phyloP scores from a whole-genome alignment of 2,113 vertebrate species.

The Naja naja region DNA sequence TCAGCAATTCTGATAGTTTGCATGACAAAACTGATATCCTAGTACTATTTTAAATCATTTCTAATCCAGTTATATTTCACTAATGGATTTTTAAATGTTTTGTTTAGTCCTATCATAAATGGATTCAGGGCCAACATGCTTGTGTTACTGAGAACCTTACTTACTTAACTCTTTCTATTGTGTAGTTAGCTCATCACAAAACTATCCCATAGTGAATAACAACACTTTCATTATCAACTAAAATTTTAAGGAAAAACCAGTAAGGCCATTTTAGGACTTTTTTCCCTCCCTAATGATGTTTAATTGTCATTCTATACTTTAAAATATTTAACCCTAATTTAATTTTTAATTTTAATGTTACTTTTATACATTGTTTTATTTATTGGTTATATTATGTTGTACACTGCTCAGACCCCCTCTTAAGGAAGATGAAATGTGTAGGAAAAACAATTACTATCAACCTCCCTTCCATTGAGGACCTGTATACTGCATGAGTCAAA shows the following conservation, averaged over 20 bases:
- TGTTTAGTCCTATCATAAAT: neutral
- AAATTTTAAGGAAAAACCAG: neutral
- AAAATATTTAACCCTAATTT: neutral
- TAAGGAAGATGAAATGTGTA: neutral
- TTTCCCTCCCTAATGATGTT: neutral
- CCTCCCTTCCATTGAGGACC: too few species aligned
- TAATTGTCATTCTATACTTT: neutral
- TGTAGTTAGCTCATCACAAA: neutral
- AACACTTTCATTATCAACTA: neutral
- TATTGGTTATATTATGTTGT: neutral
- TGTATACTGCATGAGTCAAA: too few species aligned
- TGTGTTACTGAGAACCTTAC: neutral
- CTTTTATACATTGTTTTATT: neutral
- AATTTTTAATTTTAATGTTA: neutral
- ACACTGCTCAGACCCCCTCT: neutral
- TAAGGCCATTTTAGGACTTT: neutral
- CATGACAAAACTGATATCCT: conserved; percentile 1
- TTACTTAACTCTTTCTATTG: neutral
- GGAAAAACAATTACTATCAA: too few species aligned
- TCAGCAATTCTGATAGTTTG: neutral
- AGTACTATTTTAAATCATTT: neutral
- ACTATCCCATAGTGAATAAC: neutral
- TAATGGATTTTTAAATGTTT: conserved; percentile 4
- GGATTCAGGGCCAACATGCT: neutral
- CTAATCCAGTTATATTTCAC: conserved; percentile 20